Conservation (phyloP, 2,888 invertebrate genomes). For the Hofmannophila pseudospretella region DNA sequence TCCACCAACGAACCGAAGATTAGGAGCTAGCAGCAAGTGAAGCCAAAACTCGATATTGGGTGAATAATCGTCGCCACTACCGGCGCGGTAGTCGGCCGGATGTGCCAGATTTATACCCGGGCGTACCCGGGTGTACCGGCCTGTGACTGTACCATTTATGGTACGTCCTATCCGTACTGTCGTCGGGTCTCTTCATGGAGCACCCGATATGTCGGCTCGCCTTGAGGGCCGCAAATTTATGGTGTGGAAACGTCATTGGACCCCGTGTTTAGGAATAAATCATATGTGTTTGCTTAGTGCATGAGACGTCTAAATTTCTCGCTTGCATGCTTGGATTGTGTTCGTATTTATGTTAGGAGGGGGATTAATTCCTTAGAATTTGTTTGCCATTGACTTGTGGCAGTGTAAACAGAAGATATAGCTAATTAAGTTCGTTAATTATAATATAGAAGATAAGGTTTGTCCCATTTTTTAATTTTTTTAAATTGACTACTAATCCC, state of each 20-base stretch:
- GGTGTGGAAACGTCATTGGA: constrained; percentile 73
- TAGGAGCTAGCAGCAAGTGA: constrained; percentile 70
- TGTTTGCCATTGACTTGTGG: no score
- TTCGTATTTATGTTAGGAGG: constrained; percentile 29
- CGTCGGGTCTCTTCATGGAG: constrained; percentile 68
- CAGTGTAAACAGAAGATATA: no score
- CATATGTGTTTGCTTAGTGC: constrained; percentile 65
- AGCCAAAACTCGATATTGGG: constrained; percentile 77
- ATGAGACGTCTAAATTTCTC: constrained; percentile 55
- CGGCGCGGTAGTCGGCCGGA: constrained; percentile 72
- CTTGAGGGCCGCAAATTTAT: constrained; percentile 73
- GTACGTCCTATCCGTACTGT: constrained; percentile 51
- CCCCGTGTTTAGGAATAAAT: constrained; percentile 66
- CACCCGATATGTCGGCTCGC: constrained; percentile 65
- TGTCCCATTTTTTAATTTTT: no score
- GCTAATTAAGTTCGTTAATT: no score
- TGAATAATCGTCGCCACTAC: constrained; percentile 77
- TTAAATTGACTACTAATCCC: no score
- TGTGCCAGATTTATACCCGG: constrained; percentile 73
- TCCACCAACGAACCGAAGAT: constrained; percentile 66
- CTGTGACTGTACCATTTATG: constrained; percentile 35
- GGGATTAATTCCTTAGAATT: neutral
- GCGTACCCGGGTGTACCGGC: constrained; percentile 34
- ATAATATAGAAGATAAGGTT: no score
- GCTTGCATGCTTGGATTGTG: constrained; percentile 37